Evolutionary conservation across 1,140 invertebrate genomes (phyloP).

Genomic region (Papilio polytes): DNA sequence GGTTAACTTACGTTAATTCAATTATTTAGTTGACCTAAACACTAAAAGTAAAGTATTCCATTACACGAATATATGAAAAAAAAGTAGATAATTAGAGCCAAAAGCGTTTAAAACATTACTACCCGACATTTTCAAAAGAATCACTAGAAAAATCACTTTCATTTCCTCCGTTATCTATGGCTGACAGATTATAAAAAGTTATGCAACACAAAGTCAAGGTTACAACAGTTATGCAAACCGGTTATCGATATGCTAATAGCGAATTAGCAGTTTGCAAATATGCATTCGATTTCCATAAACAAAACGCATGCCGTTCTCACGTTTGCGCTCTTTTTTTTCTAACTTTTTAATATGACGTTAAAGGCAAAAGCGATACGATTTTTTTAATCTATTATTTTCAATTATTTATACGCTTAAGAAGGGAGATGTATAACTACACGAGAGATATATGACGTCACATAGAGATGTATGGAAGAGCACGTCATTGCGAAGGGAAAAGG

Average conservation of each 20-base stretch:
- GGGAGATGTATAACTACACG: no score
- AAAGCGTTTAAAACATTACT: not conserved
- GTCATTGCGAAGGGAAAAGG: no score
- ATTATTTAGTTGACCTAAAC: no score
- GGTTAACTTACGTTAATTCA: no score
- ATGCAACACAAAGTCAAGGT: conserved; percentile 29
- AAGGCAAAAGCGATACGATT: not conserved
- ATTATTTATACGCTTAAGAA: not conserved
- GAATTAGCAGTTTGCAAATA: conserved; percentile 29
- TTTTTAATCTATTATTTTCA: not conserved
- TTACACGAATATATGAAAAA: not conserved
- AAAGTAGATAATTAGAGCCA: not conserved
- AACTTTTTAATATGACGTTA: conserved; percentile 1
- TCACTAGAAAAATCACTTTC: not conserved
- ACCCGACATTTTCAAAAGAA: not conserved
- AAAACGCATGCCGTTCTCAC: not conserved
- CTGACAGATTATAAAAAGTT: conserved; percentile 12
- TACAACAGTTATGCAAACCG: conserved; percentile 17
- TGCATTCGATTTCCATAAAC: conserved; percentile 29
- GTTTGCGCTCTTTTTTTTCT: not conserved
- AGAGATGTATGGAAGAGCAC: no score
- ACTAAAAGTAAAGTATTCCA: no score
- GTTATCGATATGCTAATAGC: conserved; percentile 23
- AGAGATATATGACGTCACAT: no score
- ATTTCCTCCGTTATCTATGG: not conserved